phyloP scores from a whole-genome alignment of 2,113 vertebrate genomes.

The Petroica traversi region DNA sequence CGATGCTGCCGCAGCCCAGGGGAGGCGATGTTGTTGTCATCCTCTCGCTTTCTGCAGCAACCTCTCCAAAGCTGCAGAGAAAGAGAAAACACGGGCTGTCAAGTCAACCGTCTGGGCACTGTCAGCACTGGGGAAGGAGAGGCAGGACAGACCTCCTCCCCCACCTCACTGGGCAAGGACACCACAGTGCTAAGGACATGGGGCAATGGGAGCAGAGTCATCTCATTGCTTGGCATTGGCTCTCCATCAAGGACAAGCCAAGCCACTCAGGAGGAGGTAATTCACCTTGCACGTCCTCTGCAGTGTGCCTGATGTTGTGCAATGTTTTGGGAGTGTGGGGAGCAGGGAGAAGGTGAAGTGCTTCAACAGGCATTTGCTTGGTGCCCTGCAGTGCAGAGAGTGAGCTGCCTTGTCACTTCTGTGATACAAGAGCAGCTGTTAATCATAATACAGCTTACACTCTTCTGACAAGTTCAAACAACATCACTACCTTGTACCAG shows the following conservation, averaged over 20 bases:
- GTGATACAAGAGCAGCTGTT: neutral
- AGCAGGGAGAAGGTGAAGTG: neutral
- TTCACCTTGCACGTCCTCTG: neutral
- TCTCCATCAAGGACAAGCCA: neutral
- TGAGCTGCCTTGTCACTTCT: neutral
- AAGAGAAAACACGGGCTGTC: neutral
- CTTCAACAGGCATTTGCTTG: neutral
- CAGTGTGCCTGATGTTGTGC: neutral
- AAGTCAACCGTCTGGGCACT: neutral
- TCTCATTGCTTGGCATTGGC: neutral
- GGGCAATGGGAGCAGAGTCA: neutral
- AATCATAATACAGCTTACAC: neutral
- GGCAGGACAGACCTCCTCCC: neutral
- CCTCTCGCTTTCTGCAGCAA: neutral
- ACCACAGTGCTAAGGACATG: neutral
- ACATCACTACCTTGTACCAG: neutral
- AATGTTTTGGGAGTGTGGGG: neutral
- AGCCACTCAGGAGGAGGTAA: neutral
- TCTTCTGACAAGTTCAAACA: neutral
- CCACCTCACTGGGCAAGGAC: neutral
- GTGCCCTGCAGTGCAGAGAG: neutral
- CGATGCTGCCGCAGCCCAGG: constrained; percentile 44
- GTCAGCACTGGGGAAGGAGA: neutral
- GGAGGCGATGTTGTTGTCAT: accelerated
- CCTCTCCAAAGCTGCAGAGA: constrained; percentile 13